Conservation (phyloP, 1,140 invertebrate genomes). For the Ceratosolen solmsi region DNA sequence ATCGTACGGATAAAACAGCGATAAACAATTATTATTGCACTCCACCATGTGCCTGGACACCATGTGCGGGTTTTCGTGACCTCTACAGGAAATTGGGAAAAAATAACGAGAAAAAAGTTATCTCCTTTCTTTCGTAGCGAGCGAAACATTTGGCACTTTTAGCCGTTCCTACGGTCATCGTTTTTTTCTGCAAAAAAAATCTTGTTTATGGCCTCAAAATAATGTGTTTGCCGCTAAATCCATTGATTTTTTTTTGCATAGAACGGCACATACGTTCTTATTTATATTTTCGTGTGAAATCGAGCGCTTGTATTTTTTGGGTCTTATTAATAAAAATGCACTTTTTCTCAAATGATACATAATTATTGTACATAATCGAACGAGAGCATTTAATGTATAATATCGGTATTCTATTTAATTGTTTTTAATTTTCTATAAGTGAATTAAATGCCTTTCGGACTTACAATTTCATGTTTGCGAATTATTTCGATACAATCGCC, state of each 20-base stretch:
- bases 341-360: no score
- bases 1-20: conserved; percentile 23
- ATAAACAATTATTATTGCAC: background rate
- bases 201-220: conserved; percentile 18
- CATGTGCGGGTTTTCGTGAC: background rate
- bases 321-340: no score
- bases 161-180: background rate
- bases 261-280: background rate
- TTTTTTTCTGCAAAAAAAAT: conserved; percentile 20
- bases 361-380: no score
- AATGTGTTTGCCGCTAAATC: conserved; percentile 11
- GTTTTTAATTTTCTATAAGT: no score
- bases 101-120: conserved; percentile 29
- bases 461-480: no score
- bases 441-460: no score
- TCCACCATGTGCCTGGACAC: background rate
- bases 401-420: no score
- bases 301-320: background rate
- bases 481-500: no score
- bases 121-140: background rate
- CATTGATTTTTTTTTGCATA: background rate
- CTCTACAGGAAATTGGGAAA: background rate
- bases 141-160: conserved; percentile 37
- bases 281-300: background rate
- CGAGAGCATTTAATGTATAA: no score